Evolutionary conservation across 2,888 invertebrate genomes (phyloP), one percentile per base, ranked within the genome.

Genomic region (Dermolepida albohirtum): DNA sequence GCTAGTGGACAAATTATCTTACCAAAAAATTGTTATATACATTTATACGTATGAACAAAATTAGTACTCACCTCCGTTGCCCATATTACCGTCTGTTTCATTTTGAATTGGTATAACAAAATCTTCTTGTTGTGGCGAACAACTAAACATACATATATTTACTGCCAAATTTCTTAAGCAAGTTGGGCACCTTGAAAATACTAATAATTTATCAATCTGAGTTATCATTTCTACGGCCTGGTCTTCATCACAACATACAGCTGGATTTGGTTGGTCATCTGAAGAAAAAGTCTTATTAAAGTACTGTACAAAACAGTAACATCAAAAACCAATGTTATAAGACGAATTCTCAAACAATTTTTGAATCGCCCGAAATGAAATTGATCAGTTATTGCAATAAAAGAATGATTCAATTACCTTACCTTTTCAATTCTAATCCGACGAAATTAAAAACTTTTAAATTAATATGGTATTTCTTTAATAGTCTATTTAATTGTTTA

Each of bases 91-190:
- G 29, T 67, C 59, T 1, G 5, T 1, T 7, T 8, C 64, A 4
- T 44, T 14, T 12, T 62, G 64, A 6, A 12, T 41, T 10, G 68
- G 51, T 51, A 73, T 67, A 16, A 73, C 44, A 77, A 88, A 92
- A 39, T 84, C 78, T 16, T 87, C 86, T 74, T 97, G 96, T 52
- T 90, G 85, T 0, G 91, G 88, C 1, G 89, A 86, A 81, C 97
- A 98, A 5, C 93, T 91, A 82, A 94, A 87, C 73, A 91, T 88
- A 79, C 98, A 98, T 73, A 93, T 90, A 44, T 91, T 87, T 51
- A 88, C 85, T 7, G 89, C 86, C 74, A 95, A 89, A 80, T 97
- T 98, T 68, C 87, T 84, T 1, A 88, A 81, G 78, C 97, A 98
- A 0, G 92, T 88, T 0, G 94, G 92, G 79, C 98, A 98, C 47